Conservation (phyloP, 37 sponge, comb jelly and placozoan genomes). For the Petrosia ficiformis region DNA sequence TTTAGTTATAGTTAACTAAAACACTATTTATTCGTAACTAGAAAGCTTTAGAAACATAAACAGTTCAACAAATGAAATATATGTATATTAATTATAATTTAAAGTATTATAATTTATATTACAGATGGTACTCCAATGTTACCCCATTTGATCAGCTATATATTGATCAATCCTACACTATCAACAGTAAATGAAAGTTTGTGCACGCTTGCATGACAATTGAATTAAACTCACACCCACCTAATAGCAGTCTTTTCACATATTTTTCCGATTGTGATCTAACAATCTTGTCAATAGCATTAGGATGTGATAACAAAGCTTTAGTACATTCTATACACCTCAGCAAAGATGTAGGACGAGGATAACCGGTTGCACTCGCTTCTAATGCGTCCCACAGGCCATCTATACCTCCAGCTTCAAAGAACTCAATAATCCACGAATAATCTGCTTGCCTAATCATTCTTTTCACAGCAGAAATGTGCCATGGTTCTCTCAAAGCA, state of each 20-base stretch:
- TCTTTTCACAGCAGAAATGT: not conserved
- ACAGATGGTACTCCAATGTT: too few species aligned
- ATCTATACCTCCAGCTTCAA: not conserved
- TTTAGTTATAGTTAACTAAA: too few species aligned
- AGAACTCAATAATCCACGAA: not conserved
- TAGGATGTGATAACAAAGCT: not conserved
- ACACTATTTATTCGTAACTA: too few species aligned
- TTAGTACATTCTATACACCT: slow-evolving; percentile 3
- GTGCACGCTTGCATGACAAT: not conserved
- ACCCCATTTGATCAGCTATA: too few species aligned
- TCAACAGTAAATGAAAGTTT: not conserved
- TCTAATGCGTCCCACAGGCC: not conserved
- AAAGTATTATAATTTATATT: too few species aligned
- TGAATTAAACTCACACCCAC: not conserved
- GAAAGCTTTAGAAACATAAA: too few species aligned
- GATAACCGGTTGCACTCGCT: not conserved
- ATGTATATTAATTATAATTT: too few species aligned
- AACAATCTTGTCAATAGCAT: not conserved
- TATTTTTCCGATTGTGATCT: not conserved
- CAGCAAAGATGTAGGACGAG: not conserved
- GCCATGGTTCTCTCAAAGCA: not conserved
- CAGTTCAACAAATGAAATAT: too few species aligned
- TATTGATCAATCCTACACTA: not conserved
- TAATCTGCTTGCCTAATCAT: not conserved
- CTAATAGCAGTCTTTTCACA: not conserved